Percentiles rank a stretch among this genome's conserved stretches.
These are phyloP conservation scores for Lepisosteus osseus DNA, from an alignment of 2,113 vertebrate species.

Conservation along the genomic window DNA sequence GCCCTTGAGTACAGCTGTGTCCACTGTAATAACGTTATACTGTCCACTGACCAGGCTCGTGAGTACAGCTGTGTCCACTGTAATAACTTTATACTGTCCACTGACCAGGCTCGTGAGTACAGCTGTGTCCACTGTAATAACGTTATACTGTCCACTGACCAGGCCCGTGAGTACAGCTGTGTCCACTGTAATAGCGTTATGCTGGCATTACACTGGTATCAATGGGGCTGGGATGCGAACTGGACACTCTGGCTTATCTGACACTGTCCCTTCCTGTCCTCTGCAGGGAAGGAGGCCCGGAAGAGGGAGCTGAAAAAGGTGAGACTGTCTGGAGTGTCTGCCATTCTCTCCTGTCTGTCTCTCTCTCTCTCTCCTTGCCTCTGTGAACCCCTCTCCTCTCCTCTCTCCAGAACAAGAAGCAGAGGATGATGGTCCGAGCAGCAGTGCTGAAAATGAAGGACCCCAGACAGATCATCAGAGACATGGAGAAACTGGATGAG, in stretches of 20 bases:
- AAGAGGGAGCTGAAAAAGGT: conserved; percentile 98
- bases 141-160: background rate
- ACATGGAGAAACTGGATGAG: conserved; percentile 98
- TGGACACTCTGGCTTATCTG: background rate
- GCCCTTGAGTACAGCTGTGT: background rate
- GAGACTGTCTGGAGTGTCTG: conserved; percentile 12
- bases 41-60: too few relatives aligned
- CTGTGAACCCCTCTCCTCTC: background rate
- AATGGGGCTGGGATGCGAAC: background rate
- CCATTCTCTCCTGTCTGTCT: background rate
- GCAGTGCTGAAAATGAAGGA: conserved; percentile 98
- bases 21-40: background rate
- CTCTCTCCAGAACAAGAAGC: conserved; percentile 88
- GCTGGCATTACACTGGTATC: background rate
- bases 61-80: too few relatives aligned
- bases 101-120: too few relatives aligned
- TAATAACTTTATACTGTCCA: too few relatives aligned
- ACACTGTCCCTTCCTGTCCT: background rate
- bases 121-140: too few relatives aligned
- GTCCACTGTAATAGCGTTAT: background rate
- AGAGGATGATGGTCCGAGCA: conserved; percentile 98
- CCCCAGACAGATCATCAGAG: conserved; percentile 95
- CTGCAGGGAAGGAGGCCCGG: conserved; percentile 94
- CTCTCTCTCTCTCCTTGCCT: background rate
- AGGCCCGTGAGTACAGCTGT: background rate